Conservation (phyloP, 2,113 vertebrate genomes). For the Sinocyclocheilus anophthalmus region DNA sequence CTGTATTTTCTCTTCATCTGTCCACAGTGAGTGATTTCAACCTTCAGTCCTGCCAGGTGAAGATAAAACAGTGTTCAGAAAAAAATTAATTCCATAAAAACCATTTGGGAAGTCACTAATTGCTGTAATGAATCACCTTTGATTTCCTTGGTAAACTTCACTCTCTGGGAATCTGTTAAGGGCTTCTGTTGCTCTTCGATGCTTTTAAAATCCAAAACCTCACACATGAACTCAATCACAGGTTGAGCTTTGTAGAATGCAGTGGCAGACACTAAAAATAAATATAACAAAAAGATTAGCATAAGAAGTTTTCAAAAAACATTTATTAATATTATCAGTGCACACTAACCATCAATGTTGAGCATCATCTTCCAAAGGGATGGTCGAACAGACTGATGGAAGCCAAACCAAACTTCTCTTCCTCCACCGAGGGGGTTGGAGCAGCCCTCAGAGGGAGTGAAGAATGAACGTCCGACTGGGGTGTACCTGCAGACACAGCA, state of each 20-base stretch:
- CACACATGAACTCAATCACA: conserved; percentile 98
- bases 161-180: conserved; percentile 99
- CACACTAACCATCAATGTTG: conserved; percentile 91
- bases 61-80: background rate
- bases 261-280: conserved; percentile 87
- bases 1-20: conserved; percentile 99
- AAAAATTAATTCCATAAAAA: background rate
- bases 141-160: conserved; percentile 99
- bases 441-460: conserved; percentile 96
- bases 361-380: conserved; percentile 99
- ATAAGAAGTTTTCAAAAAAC: background rate
- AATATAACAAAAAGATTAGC: background rate
- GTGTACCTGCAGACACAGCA: conserved; percentile 82
- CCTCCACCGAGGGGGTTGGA: conserved; percentile 96
- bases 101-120: background rate
- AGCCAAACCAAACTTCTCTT: conserved; percentile 98
- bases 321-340: background rate
- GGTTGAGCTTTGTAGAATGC: conserved; percentile 99
- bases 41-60: conserved; percentile 86
- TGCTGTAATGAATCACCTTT: conserved; percentile 81
- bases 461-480: conserved; percentile 96
- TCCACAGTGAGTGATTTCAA: conserved; percentile 99
- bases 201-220: conserved; percentile 99
- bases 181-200: conserved; percentile 99
- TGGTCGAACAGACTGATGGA: conserved; percentile 97